phyloP scores from a whole-genome alignment of 2,113 vertebrate species.

The Thalassoma bifasciatum region DNA sequence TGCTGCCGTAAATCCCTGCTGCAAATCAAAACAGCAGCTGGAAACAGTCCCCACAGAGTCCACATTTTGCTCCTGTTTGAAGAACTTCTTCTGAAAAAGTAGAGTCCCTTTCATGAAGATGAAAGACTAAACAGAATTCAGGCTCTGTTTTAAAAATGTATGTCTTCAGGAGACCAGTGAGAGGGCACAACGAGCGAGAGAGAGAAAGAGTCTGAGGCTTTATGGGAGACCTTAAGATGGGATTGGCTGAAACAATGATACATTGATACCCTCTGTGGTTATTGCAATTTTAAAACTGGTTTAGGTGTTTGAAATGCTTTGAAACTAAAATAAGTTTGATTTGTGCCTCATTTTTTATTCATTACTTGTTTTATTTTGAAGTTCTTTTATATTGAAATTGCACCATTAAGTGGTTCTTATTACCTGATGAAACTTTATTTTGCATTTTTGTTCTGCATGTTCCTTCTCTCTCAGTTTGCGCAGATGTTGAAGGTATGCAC shows the following conservation, averaged over 20 bases:
- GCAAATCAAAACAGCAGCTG: background rate
- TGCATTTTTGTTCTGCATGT: too few species aligned
- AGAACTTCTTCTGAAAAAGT: background rate
- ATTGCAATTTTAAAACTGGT: too few species aligned
- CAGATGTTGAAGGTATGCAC: too few species aligned
- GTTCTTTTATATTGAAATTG: too few species aligned
- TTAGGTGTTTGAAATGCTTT: too few species aligned
- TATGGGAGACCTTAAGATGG: background rate
- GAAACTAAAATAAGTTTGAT: too few species aligned
- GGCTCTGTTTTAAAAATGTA: conserved; percentile 14
- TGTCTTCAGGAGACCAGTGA: conserved; percentile 19
- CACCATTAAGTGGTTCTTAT: too few species aligned
- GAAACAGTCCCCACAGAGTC: conserved; percentile 14
- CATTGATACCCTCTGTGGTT: too few species aligned
- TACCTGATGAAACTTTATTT: too few species aligned
- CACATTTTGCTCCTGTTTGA: background rate
- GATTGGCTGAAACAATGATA: conserved; percentile 3
- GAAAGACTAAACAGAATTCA: background rate
- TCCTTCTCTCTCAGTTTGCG: too few species aligned
- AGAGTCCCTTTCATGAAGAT: background rate
- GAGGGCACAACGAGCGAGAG: background rate
- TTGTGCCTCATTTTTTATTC: too few species aligned
- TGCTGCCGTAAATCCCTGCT: background rate
- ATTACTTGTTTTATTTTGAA: too few species aligned
- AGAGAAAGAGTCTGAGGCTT: background rate